Conservation (phyloP, 2,888 invertebrate species). For the Blastobasis lacticolella region DNA sequence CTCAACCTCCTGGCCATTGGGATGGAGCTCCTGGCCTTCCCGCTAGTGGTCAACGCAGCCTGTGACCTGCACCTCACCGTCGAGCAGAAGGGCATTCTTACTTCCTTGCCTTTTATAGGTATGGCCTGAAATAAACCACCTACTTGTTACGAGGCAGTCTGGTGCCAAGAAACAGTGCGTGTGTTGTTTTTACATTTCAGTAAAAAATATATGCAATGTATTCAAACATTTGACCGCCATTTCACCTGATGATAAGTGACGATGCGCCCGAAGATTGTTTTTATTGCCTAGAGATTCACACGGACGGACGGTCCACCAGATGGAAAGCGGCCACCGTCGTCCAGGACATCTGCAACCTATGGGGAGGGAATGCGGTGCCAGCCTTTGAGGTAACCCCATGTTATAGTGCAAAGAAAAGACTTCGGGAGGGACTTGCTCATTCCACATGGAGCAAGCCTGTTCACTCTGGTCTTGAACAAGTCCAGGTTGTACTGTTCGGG, state of each 20-base stretch:
- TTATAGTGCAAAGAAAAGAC: neutral
- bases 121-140: constrained; percentile 12
- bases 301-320: no score
- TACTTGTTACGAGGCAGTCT: neutral
- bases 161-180: neutral
- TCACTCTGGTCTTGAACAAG: no score
- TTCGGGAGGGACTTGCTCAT: neutral
- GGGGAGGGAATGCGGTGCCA: no score
- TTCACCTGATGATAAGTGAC: no score
- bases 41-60: constrained; percentile 70
- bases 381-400: neutral
- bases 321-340: no score
- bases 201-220: neutral
- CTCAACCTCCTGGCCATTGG: constrained; percentile 70
- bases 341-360: no score
- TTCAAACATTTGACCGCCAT: no score
- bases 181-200: neutral
- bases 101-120: constrained; percentile 74
- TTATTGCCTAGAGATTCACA: no score
- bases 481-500: no score
- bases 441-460: neutral
- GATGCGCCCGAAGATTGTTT: no score
- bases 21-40: constrained; percentile 73
- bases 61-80: constrained; percentile 71
- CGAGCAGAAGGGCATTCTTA: constrained; percentile 70